These are phyloP conservation scores for Acrocephalus kingi DNA, from an alignment of 2,113 vertebrate species.

Conservation along the genomic window DNA sequence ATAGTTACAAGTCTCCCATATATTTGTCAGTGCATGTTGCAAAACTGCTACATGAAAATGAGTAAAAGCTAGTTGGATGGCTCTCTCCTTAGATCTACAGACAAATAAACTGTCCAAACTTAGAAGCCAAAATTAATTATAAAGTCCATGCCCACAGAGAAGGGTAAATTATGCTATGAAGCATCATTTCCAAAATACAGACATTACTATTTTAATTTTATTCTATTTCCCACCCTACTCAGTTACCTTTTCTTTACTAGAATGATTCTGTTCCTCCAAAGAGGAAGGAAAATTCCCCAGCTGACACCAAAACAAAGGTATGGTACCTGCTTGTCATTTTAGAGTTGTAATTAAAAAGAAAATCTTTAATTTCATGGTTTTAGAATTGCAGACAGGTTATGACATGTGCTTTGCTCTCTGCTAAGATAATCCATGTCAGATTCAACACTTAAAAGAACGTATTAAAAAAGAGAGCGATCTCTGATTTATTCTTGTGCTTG, in stretches of 20 bases:
- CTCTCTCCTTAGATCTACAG: not conserved
- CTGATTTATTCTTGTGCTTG: constrained; percentile 5
- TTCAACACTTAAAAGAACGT: not conserved
- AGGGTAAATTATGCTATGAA: not conserved
- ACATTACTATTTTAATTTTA: not conserved
- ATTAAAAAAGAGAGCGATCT: not conserved
- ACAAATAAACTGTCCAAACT: not conserved
- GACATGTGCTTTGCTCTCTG: not conserved
- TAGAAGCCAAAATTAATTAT: not conserved
- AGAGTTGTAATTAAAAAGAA: not conserved
- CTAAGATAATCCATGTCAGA: not conserved
- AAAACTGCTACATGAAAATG: not conserved
- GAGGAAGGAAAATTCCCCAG: not conserved
- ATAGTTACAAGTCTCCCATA: not conserved
- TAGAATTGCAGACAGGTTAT: not conserved
- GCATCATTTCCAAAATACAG: not conserved
- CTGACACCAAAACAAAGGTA: not conserved
- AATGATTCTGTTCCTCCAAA: not conserved
- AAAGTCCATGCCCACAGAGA: not conserved
- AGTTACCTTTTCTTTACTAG: not conserved
- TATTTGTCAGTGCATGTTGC: not conserved
- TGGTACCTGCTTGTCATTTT: not conserved
- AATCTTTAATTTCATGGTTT: not conserved
- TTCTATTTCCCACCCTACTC: not conserved
- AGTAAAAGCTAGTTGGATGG: not conserved